Evolutionary conservation across 2,888 invertebrate species (phyloP).

Genomic region (Octodonta nipae): DNA sequence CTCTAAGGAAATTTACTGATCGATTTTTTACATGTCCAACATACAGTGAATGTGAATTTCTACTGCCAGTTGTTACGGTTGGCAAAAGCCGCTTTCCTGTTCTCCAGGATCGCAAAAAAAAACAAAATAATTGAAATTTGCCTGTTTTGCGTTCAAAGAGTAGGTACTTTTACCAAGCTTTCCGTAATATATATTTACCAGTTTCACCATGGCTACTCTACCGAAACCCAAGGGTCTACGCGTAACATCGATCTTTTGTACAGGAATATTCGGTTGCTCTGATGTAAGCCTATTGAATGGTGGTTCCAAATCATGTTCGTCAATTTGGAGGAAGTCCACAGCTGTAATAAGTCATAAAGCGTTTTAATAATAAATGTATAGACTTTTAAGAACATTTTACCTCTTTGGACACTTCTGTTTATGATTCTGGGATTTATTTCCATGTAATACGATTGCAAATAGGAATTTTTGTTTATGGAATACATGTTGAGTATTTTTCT

Average conservation of each 20-base stretch:
- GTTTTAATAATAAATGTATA: constrained; percentile 3
- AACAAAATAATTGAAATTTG: too few relatives aligned
- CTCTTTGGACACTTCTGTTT: constrained; percentile 27
- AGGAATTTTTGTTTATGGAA: constrained; percentile 30
- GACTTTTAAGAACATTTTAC: constrained; percentile 7
- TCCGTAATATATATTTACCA: constrained; percentile 21
- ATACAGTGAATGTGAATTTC: too few relatives aligned
- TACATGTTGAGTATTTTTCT: constrained; percentile 26
- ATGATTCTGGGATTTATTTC: constrained; percentile 29
- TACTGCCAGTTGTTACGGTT: too few relatives aligned
- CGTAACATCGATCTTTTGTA: constrained; percentile 33
- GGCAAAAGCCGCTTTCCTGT: too few relatives aligned
- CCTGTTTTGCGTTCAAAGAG: too few relatives aligned
- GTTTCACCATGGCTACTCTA: constrained; percentile 33
- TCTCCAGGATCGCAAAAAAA: too few relatives aligned
- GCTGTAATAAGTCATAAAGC: too few relatives aligned
- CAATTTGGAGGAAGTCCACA: constrained; percentile 9
- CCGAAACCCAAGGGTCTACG: constrained; percentile 35
- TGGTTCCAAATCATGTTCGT: constrained; percentile 27
- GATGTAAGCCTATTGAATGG: constrained; percentile 29
- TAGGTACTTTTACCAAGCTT: too few relatives aligned
- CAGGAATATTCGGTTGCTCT: constrained; percentile 34
- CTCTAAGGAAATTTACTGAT: too few relatives aligned
- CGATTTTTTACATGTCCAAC: too few relatives aligned
- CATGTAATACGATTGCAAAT: constrained; percentile 25